These are phyloP conservation scores for Nanger granti DNA, from an alignment of 2,113 vertebrate species.

Conservation along the genomic window DNA sequence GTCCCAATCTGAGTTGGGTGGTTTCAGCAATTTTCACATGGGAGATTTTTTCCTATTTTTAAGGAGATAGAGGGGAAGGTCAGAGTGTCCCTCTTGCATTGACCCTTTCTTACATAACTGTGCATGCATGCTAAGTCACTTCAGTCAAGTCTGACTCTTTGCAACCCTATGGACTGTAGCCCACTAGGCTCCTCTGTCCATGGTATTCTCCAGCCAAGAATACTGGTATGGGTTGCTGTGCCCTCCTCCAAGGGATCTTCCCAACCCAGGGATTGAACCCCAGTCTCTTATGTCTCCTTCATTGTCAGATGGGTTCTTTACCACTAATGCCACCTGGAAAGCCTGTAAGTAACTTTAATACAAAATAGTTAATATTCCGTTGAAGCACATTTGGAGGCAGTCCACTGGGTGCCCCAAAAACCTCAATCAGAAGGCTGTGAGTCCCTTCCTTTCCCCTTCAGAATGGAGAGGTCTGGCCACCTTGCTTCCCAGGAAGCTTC, in stretches of 20 bases:
- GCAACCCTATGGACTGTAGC: background rate
- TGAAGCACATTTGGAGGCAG: background rate
- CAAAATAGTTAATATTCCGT: background rate
- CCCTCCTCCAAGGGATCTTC: background rate
- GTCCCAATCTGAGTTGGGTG: background rate
- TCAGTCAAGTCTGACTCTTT: background rate
- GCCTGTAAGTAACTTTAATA: background rate
- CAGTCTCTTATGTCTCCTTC: background rate
- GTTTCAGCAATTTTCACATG: background rate
- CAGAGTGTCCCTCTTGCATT: background rate
- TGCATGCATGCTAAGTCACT: background rate
- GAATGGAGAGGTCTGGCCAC: background rate
- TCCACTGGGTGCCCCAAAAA: background rate
- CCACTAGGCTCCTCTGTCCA: background rate
- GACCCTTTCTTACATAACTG: background rate
- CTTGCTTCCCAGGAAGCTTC: background rate
- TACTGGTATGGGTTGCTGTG: background rate
- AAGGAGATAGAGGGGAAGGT: background rate
- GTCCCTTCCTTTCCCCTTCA: background rate
- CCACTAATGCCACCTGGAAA: background rate
- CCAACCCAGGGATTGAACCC: background rate
- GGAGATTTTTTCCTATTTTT: background rate
- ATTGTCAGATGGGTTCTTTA: background rate
- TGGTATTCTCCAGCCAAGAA: background rate
- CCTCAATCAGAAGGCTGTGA: background rate